Evolutionary conservation across 2,888 invertebrate species (phyloP).

Genomic region (Sminthurides aquaticus): DNA sequence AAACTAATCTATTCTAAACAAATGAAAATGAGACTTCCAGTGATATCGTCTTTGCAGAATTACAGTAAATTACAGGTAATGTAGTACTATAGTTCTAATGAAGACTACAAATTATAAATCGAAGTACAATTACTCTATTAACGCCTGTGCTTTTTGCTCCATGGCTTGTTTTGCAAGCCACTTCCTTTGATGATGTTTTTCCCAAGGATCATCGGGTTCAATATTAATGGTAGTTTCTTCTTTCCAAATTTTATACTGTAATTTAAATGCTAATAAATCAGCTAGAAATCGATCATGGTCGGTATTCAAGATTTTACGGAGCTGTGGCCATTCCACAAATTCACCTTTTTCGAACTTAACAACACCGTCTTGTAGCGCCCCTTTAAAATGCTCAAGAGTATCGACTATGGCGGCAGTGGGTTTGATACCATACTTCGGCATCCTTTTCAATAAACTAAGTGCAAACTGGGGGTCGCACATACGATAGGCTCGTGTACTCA

Average conservation of each 20-base stretch:
- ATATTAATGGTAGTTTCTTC: slow-evolving; percentile 7
- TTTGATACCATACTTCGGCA: slow-evolving; percentile 55
- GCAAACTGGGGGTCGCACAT: slow-evolving; percentile 60
- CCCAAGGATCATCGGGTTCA: slow-evolving; percentile 16
- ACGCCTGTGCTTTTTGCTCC: no score
- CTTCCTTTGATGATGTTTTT: neutral
- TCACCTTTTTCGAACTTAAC: slow-evolving; percentile 30
- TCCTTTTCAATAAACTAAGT: slow-evolving; percentile 60
- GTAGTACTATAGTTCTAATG: no score
- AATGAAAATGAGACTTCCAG: no score
- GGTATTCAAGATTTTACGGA: slow-evolving; percentile 17
- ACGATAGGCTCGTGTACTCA: slow-evolving; percentile 60
- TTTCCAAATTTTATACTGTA: slow-evolving; percentile 26
- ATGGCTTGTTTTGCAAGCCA: neutral
- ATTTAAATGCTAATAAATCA: slow-evolving; percentile 30
- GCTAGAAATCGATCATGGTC: slow-evolving; percentile 26
- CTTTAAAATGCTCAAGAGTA: neutral
- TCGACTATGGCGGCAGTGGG: neutral
- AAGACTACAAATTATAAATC: no score
- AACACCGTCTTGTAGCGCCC: neutral
- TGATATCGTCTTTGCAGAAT: no score
- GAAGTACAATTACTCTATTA: no score
- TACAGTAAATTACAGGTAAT: no score
- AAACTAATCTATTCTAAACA: no score
- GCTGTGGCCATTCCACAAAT: slow-evolving; percentile 4